Evolutionary conservation across 2,797 vertebrate genomes (phyloP).

Genomic region (Tympanoctomys barrerae): DNA sequence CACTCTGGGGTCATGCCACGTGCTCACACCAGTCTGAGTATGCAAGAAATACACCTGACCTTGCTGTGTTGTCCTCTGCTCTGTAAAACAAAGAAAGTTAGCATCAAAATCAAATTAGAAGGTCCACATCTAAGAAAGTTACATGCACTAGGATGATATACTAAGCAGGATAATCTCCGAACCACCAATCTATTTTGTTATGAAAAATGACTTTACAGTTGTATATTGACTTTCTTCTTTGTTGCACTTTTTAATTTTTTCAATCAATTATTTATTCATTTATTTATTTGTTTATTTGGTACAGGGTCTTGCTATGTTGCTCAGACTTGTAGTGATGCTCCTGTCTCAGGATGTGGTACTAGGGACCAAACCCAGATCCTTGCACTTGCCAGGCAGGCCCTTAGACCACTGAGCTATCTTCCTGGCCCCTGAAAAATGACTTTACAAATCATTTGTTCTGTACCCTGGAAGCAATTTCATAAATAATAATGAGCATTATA

Average conservation of each 20-base stretch:
- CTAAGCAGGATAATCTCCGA: not conserved
- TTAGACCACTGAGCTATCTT: too few species aligned
- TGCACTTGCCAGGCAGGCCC: too few species aligned
- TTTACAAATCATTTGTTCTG: slow-evolving; percentile 62
- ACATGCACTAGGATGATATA: not conserved
- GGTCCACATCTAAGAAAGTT: slow-evolving; percentile 47
- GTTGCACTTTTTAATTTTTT: too few species aligned
- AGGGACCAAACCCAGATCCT: too few species aligned
- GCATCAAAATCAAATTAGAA: slow-evolving; percentile 64
- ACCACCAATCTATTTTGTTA: slow-evolving; percentile 39
- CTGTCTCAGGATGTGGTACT: too few species aligned
- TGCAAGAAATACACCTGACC: slow-evolving; percentile 99
- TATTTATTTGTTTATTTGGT: too few species aligned
- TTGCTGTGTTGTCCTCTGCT: slow-evolving; percentile 98
- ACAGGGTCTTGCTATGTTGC: too few species aligned
- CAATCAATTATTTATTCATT: too few species aligned
- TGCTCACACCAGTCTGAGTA: slow-evolving; percentile 99
- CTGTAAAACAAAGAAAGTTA: slow-evolving; percentile 89
- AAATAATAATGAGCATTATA: not conserved
- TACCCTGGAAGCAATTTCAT: slow-evolving; percentile 47
- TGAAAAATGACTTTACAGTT: slow-evolving; percentile 1
- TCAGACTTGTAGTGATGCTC: too few species aligned
- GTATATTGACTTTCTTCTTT: too few species aligned
- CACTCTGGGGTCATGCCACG: slow-evolving; percentile 98
- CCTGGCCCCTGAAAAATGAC: too few species aligned